Conservation (phyloP, 2,113 vertebrate genomes). For the Istiophorus platypterus region DNA sequence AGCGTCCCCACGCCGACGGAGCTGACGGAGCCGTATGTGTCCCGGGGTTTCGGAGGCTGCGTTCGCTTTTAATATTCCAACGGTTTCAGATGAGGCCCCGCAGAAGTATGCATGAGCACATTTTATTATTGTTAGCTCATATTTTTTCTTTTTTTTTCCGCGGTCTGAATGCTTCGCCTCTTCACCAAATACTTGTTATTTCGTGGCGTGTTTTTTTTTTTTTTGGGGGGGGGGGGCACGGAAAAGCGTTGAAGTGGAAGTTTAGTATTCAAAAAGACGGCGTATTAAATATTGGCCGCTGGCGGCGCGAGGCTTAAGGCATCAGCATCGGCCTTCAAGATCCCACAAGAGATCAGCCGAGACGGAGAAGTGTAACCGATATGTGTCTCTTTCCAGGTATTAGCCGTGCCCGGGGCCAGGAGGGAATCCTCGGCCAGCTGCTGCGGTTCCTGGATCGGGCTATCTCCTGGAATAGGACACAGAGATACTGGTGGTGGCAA, state of each 20-base stretch:
- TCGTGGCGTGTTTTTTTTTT: constrained; percentile 43
- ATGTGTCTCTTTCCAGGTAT: constrained; percentile 69
- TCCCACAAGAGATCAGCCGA: constrained; percentile 59
- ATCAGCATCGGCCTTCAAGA: constrained; percentile 55
- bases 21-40: constrained; percentile 14
- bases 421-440: constrained; percentile 72
- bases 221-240: too few relatives aligned
- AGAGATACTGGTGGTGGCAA: constrained; percentile 40
- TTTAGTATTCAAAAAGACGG: constrained; percentile 38
- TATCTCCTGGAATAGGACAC: constrained; percentile 65
- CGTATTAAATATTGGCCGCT: constrained; percentile 46
- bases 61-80: constrained; percentile 17
- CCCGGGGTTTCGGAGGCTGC: neutral
- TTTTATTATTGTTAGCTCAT: constrained; percentile 49
- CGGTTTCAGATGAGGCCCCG: constrained; percentile 7
- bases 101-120: neutral
- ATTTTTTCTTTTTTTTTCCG: constrained; percentile 48
- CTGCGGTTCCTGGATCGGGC: constrained; percentile 69
- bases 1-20: too few relatives aligned
- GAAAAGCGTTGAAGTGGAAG: constrained; percentile 23
- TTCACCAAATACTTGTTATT: constrained; percentile 48
- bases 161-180: constrained; percentile 16
- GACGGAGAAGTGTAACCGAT: constrained; percentile 59
- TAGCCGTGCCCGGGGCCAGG: constrained; percentile 59
- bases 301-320: constrained; percentile 24